Conservation (phyloP, 2,797 vertebrate species). For the Pseudopleuronectes americanus region DNA sequence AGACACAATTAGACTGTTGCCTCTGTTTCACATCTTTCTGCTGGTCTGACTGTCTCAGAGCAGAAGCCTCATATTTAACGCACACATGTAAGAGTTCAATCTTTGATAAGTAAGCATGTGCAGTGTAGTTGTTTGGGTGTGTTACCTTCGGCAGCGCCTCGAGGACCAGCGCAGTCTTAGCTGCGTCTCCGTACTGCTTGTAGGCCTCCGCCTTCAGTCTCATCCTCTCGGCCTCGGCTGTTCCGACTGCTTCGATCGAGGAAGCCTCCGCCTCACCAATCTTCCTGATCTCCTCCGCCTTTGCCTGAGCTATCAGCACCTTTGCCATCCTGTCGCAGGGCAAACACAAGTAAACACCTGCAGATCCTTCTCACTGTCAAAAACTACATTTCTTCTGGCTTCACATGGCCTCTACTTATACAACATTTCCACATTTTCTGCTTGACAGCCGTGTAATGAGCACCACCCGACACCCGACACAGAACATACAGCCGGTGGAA, state of each 20-base stretch:
- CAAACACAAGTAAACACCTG: neutral
- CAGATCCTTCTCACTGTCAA: too few relatives aligned
- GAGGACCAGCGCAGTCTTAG: conserved; percentile 91
- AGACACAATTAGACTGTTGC: too few relatives aligned
- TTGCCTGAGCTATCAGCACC: conserved; percentile 91
- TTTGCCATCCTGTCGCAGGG: conserved; percentile 84
- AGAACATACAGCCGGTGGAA: neutral
- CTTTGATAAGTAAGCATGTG: neutral
- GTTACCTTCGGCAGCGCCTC: conserved; percentile 92
- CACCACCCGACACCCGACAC: too few relatives aligned
- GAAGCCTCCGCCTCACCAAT: conserved; percentile 92
- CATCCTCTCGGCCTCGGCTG: conserved; percentile 94
- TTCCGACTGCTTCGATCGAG: conserved; percentile 90
- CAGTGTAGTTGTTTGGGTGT: neutral
- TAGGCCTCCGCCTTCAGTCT: conserved; percentile 94
- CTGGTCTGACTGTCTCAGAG: too few relatives aligned
- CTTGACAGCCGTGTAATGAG: too few relatives aligned
- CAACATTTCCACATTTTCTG: too few relatives aligned
- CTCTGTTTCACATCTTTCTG: too few relatives aligned
- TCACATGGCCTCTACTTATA: too few relatives aligned
- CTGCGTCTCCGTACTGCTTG: conserved; percentile 91
- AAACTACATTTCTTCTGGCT: too few relatives aligned
- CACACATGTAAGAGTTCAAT: too few relatives aligned
- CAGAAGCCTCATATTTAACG: too few relatives aligned
- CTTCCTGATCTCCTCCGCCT: conserved; percentile 92